phyloP scores from a whole-genome alignment of 2,888 invertebrate species.

The Hirudinaria manillensis region DNA sequence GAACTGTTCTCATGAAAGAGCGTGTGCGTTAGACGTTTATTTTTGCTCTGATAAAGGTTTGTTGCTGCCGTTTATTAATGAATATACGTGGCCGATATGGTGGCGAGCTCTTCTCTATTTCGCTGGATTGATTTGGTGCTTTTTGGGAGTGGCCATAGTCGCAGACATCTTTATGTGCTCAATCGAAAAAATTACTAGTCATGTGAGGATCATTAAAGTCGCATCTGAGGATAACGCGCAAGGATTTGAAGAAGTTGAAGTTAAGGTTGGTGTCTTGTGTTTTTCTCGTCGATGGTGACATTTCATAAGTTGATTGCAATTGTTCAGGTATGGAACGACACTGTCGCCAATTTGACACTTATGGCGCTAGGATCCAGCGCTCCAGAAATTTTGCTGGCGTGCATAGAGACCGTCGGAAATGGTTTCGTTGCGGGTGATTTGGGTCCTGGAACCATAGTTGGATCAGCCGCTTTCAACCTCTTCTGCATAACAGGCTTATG shows the following conservation, averaged over 20 bases:
- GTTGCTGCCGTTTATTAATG: conserved; percentile 56
- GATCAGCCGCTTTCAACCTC: conserved; percentile 95
- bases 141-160: conserved; percentile 96
- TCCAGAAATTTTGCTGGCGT: conserved; percentile 91
- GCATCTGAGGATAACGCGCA: conserved; percentile 42
- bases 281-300: background rate
- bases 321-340: conserved; percentile 81
- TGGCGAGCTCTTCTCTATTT: conserved; percentile 86
- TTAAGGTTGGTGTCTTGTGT: conserved; percentile 50
- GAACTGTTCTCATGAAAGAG: too few species aligned
- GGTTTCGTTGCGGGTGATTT: conserved; percentile 86
- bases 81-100: conserved; percentile 55
- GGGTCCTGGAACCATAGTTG: conserved; percentile 96
- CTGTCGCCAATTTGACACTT: conserved; percentile 92
- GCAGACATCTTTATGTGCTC: conserved; percentile 99
- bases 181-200: conserved; percentile 88
- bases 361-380: conserved; percentile 99
- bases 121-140: conserved; percentile 79
- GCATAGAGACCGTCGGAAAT: conserved; percentile 88
- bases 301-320: background rate
- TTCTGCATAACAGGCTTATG: conserved; percentile 96
- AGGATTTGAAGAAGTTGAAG: conserved; percentile 55
- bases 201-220: conserved; percentile 54
- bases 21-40: conserved; percentile 38
- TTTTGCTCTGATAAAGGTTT: conserved; percentile 50